Base-by-base conservation (phyloP, 2,888 invertebrate genomes). In the Serrognathus titanus region DNA sequence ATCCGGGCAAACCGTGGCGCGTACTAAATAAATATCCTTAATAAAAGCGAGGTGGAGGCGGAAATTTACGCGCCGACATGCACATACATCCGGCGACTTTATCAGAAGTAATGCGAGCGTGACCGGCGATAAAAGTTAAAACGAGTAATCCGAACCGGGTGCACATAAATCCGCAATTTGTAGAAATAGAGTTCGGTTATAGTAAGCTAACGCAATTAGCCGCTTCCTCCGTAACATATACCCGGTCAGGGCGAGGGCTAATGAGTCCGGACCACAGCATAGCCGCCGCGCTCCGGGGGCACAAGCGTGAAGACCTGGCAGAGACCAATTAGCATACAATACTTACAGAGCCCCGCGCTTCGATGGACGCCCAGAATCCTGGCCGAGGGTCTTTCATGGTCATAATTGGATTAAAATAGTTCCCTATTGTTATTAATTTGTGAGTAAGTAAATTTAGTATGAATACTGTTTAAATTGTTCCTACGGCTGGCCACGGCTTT, bases 201-300 rank as follows among this genome's bases (percentile, higher is more conserved):
- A 67, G 68, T 61, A 59, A 65, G 67, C 63, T 70, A 71, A 73
- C 69, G 71, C 68, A 72, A 73, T 74, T 73, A 73, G 68, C 63
- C 64, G 66, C 68, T 71, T 70, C 67, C 69, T 64, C 54, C 64
- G 69, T 66, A 71, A 71, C 70, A 69, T 68, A 69, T 70, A 69
- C 70, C 70, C 58, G 63, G 70, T 67, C 69, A 68, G 70, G 62
- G 63, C 61, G 62, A 48, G 62, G 66, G 68, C 65, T 70, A 70
- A 70, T 69, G 69, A 69, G 68, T 62, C 63, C 63, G 68, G 67
- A 69, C 71, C 69, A 65, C 69, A 69, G 63, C 55, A 62, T 58
- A 60, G 59, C 60, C 61, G 55, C 48, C 58, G 63, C 65, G 68
- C 69, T 68, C 58, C 48, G 50, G 66, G 66, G 70, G 66, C 56